phyloP scores from a whole-genome alignment of 2,888 invertebrate genomes.

The Phortica okadai region DNA sequence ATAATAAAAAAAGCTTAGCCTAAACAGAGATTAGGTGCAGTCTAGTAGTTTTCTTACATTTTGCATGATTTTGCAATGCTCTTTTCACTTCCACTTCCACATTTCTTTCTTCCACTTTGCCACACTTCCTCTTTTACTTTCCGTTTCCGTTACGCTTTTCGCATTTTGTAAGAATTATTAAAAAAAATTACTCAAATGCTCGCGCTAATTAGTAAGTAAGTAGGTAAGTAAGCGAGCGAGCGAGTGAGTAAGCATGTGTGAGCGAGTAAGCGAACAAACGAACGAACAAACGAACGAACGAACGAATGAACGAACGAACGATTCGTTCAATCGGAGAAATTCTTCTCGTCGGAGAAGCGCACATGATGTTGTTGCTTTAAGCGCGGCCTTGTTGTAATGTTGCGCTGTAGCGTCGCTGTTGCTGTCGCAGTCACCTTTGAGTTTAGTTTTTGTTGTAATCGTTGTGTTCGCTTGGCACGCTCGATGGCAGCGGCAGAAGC shows the following conservation, averaged over 20 bases:
- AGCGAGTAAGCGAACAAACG: not conserved
- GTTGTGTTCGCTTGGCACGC: slow-evolving; percentile 18
- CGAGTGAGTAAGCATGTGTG: not conserved
- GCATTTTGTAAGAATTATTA: not conserved
- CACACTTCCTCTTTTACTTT: slow-evolving; percentile 12
- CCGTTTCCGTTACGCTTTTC: not conserved
- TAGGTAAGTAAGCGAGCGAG: not conserved
- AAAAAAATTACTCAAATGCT: not conserved
- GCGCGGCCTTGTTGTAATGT: slow-evolving; percentile 43
- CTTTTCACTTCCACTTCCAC: not conserved
- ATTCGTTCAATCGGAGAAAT: slow-evolving; percentile 67
- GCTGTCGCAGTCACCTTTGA: slow-evolving; percentile 36
- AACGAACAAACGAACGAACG: not conserved
- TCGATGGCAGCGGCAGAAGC: not conserved
- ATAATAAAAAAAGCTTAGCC: slow-evolving; percentile 44
- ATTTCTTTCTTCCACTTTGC: not conserved
- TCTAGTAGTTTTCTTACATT: slow-evolving; percentile 64
- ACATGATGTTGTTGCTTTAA: slow-evolving; percentile 73
- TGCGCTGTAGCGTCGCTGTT: slow-evolving; percentile 41
- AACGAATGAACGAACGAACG: not conserved
- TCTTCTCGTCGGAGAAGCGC: slow-evolving; percentile 73
- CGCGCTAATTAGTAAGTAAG: not conserved
- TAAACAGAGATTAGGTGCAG: slow-evolving; percentile 69
- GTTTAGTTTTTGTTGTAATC: slow-evolving; percentile 57
- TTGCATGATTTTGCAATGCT: slow-evolving; percentile 18